These are phyloP conservation scores for Alligator mississippiensis DNA, from an alignment of 2,113 vertebrate species.

Conservation along the genomic window DNA sequence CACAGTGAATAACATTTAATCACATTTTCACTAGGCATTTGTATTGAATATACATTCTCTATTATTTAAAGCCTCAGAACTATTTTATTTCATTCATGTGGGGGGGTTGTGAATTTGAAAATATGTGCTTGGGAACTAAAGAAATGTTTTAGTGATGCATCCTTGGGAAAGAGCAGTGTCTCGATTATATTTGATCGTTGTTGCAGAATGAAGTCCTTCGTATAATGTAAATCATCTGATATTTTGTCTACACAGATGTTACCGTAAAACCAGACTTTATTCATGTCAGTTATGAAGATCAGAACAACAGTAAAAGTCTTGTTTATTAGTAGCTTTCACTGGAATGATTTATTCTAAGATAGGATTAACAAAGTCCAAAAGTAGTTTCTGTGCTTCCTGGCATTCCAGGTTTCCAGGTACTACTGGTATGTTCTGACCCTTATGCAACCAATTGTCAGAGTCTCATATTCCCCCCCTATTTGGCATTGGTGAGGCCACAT, in stretches of 20 bases:
- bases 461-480: neutral
- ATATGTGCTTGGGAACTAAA: constrained; percentile 62
- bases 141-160: neutral
- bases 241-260: neutral
- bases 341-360: neutral
- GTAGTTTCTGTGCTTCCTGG: neutral
- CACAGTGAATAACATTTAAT: neutral
- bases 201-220: neutral
- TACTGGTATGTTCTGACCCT: neutral
- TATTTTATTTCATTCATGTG: constrained; percentile 11
- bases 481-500: neutral
- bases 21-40: constrained; percentile 56
- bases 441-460: neutral
- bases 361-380: neutral
- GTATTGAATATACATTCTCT: constrained; percentile 56
- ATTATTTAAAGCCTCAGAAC: constrained; percentile 45
- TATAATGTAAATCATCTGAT: neutral
- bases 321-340: neutral
- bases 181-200: constrained; percentile 20
- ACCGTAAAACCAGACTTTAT: neutral
- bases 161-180: constrained; percentile 55
- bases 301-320: neutral
- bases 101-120: constrained; percentile 59
- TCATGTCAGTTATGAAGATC: neutral
- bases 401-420: neutral